These are phyloP conservation scores for Thereva unica DNA, from an alignment of 2,888 invertebrate species.

Conservation along the genomic window DNA sequence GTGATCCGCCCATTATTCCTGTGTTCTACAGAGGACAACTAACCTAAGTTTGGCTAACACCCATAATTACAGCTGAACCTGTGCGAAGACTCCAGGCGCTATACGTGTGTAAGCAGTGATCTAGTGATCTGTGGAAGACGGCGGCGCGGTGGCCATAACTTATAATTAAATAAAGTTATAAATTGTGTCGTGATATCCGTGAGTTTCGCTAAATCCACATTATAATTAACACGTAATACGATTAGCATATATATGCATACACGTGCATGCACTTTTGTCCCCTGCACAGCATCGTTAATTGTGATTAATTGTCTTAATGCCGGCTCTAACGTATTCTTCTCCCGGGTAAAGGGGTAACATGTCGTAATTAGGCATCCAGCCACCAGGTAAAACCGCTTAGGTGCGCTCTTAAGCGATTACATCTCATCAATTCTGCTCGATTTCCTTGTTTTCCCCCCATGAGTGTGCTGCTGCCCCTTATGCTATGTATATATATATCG, in stretches of 20 bases:
- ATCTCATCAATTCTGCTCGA: constrained; percentile 15
- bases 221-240: constrained; percentile 41
- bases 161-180: constrained; percentile 41
- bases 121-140: neutral
- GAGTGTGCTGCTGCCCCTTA: too few species aligned
- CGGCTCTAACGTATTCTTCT: constrained; percentile 2
- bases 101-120: too few species aligned
- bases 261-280: constrained; percentile 17
- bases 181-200: constrained; percentile 35
- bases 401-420: neutral
- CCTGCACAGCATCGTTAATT: constrained; percentile 4
- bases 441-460: constrained; percentile 4
- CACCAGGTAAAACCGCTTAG: neutral
- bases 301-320: constrained; percentile 24
- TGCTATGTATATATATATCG: too few species aligned
- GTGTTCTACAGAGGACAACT: constrained; percentile 19
- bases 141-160: constrained; percentile 26
- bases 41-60: neutral
- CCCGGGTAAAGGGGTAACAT: neutral
- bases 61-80: constrained; percentile 25
- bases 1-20: constrained; percentile 21
- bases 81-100: neutral
- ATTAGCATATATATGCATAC: constrained; percentile 26
- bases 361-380: neutral
- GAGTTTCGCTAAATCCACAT: constrained; percentile 38